Conservation (phyloP, 1,140 invertebrate species). For the Berghia stephanieae region DNA sequence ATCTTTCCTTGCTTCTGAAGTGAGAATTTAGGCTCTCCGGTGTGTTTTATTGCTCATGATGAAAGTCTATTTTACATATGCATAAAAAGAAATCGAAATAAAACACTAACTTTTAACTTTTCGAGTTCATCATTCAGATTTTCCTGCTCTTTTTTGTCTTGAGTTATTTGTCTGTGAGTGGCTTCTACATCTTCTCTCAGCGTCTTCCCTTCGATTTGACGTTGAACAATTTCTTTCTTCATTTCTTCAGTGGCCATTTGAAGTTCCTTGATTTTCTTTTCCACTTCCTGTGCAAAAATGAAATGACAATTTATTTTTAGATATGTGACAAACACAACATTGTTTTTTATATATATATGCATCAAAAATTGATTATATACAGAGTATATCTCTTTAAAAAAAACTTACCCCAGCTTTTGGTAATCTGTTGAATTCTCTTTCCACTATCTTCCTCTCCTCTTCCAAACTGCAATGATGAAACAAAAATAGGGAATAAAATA, state of each 20-base stretch:
- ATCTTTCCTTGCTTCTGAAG: too few species aligned
- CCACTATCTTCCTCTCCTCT: constrained; percentile 64
- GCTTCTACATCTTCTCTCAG: constrained; percentile 61
- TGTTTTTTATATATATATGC: too few species aligned
- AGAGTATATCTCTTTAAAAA: too few species aligned
- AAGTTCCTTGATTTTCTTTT: constrained; percentile 65
- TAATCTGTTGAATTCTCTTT: constrained; percentile 63
- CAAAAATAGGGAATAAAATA: too few species aligned
- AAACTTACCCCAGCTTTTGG: constrained; percentile 63
- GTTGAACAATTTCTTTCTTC: constrained; percentile 62
- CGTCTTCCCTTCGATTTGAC: constrained; percentile 63
- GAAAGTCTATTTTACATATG: not conserved
- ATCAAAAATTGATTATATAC: too few species aligned
- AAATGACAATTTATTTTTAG: too few species aligned
- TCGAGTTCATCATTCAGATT: constrained; percentile 56
- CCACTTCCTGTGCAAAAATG: constrained; percentile 61
- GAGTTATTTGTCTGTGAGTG: constrained; percentile 44
- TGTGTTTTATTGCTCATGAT: too few species aligned
- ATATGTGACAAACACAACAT: too few species aligned
- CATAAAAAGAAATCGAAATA: not conserved
- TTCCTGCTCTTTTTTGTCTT: constrained; percentile 60
- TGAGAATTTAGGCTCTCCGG: too few species aligned
- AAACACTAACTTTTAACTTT: constrained; percentile 53
- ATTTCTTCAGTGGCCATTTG: constrained; percentile 62
- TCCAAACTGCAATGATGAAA: constrained; percentile 52